Percentiles rank a stretch among this genome's conserved stretches.
Evolutionary conservation across 2,797 vertebrate genomes (phyloP).

Genomic region (Acropternis orthonyx): DNA sequence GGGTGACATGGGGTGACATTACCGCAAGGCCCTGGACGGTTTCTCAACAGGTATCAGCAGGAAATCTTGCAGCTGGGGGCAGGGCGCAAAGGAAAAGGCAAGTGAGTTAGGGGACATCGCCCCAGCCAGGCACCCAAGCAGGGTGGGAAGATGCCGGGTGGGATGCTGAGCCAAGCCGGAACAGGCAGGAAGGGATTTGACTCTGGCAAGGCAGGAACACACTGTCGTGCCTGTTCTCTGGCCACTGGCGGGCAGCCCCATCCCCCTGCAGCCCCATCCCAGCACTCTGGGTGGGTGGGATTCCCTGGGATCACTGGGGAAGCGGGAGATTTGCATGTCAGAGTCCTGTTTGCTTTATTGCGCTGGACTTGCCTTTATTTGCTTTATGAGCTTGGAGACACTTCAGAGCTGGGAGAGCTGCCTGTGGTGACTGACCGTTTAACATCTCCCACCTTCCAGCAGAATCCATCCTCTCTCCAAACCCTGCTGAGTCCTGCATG

Average conservation of each 20-base stretch:
- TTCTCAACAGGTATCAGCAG: conserved; percentile 48
- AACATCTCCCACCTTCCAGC: background rate
- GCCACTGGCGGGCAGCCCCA: background rate
- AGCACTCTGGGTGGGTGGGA: background rate
- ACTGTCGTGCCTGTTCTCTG: background rate
- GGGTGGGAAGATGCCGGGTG: background rate
- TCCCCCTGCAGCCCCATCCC: background rate
- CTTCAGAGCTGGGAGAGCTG: background rate
- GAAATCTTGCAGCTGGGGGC: background rate
- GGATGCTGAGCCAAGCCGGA: rapidly evolving
- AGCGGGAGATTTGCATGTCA: background rate
- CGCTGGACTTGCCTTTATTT: conserved; percentile 61
- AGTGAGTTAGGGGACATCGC: background rate
- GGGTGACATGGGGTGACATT: background rate
- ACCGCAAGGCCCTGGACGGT: rapidly evolving
- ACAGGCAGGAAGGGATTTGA: background rate
- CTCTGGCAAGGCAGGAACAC: background rate
- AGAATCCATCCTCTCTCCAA: background rate
- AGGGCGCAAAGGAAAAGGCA: background rate
- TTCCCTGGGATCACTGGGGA: background rate
- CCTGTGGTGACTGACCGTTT: background rate
- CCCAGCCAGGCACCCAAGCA: rapidly evolving
- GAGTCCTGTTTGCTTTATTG: conserved; percentile 61
- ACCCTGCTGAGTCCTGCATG: background rate
- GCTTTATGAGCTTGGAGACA: conserved; percentile 11